Evolutionary conservation across 2,888 invertebrate genomes (phyloP), one percentile per base, ranked within the genome.

Genomic region (Sturmia bella): DNA sequence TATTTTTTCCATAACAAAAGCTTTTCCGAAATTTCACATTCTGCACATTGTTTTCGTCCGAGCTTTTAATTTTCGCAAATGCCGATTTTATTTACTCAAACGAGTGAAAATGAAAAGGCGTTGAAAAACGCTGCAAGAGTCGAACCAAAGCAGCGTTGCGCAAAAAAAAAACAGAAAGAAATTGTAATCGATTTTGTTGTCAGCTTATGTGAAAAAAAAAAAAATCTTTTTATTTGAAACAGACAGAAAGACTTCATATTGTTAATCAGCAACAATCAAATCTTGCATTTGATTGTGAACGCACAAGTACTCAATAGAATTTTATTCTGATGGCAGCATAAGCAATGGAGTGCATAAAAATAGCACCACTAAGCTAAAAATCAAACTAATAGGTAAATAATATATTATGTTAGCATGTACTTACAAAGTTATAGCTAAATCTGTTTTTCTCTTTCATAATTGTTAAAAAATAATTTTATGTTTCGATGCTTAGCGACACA

Each of bases 151-250:
- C 54, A 61, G 21, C 41, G 56, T 50, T 43, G 50, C 50, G 32
- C 17, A 57, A 66, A 74, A 41, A 37, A 24, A 12, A 45, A 80
- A 15, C 21, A 63, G 13, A 54, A 15, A 54, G 11, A 59, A 50
- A 24, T 5, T 7, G 37, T 45, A 75, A 76, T 80, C 45, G 70
- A 80, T 80, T 76, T 72, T 37, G 19, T 45, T 72, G 48, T 19
- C 32, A 68, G 52, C 52, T 75, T 43, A 41, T 76, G 66, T 45
- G 59, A 52, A 57, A 68, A 27, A 27, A 27, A 27, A 3, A 27
- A 76, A 69, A 21, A 15, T 21, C 59, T 66, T 66, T 56, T 43
- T 21, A 17, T 52, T 19, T 39, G 27, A 27, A 56, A 56, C 48
- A 45, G 48, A 15, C 24, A 37, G 54, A 74, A 54, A 17, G 17